Conservation (phyloP, 1,140 invertebrate genomes). For the Adoxophyes honmai region DNA sequence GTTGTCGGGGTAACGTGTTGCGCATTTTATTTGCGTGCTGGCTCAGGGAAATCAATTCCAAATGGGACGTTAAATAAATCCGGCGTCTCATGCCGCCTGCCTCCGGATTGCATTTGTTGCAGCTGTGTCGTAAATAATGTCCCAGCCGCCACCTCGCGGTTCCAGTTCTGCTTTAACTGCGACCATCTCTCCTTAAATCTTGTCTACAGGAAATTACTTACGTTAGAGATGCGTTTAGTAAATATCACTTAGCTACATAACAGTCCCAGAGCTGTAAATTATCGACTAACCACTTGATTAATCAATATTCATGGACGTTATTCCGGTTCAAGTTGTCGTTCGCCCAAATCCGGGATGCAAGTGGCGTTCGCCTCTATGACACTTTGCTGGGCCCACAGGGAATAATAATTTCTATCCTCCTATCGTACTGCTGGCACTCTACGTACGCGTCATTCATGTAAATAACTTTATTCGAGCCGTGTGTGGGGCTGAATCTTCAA, state of each 20-base stretch:
- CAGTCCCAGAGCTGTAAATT: too few species aligned
- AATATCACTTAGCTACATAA: too few species aligned
- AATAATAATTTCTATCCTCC: slow-evolving; percentile 1
- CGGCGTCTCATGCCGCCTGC: slow-evolving; percentile 25
- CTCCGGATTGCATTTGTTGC: slow-evolving; percentile 38
- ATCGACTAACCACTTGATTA: neutral
- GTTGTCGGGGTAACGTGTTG: slow-evolving; percentile 12
- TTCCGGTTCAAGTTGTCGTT: slow-evolving; percentile 4
- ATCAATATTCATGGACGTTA: slow-evolving; percentile 12
- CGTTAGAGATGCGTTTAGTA: too few species aligned
- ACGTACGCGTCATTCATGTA: too few species aligned
- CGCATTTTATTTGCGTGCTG: slow-evolving; percentile 18
- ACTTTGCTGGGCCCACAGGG: neutral
- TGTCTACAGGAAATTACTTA: neutral
- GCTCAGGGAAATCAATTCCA: slow-evolving; percentile 36
- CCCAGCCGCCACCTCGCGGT: slow-evolving; percentile 10
- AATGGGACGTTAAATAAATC: slow-evolving; percentile 37
- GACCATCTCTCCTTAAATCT: slow-evolving; percentile 9
- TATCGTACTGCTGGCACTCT: too few species aligned
- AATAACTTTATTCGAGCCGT: too few species aligned
- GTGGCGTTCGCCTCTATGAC: slow-evolving; percentile 8
- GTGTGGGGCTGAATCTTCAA: too few species aligned
- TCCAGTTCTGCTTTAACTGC: slow-evolving; percentile 4
- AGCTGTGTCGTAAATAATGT: slow-evolving; percentile 32
- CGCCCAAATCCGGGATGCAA: neutral